Evolutionary conservation across 2,888 invertebrate genomes (phyloP).

Genomic region (Microctonus brassicae): DNA sequence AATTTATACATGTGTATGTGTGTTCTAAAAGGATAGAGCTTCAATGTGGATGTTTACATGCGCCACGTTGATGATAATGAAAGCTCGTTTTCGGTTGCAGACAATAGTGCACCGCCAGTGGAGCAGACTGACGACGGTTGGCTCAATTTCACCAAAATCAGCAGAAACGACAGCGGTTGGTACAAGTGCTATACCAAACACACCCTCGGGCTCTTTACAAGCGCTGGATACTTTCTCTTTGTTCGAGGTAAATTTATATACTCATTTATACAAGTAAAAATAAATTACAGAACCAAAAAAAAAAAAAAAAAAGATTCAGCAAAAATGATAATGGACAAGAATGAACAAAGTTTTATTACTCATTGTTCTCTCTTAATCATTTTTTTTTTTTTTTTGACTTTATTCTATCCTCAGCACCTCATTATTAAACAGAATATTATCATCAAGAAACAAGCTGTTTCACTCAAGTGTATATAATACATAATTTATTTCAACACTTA

Average conservation of each 20-base stretch:
- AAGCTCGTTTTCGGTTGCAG: conserved; percentile 47
- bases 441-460: too few species aligned
- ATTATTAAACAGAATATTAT: too few species aligned
- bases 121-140: conserved; percentile 83
- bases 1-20: background rate
- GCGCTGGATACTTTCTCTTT: conserved; percentile 91
- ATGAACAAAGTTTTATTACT: too few species aligned
- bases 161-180: conserved; percentile 89
- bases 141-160: conserved; percentile 86
- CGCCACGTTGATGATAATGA: background rate
- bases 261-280: background rate
- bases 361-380: conserved; percentile 2
- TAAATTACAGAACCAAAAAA: too few species aligned
- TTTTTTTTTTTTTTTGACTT: too few species aligned
- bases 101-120: conserved; percentile 70
- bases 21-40: background rate
- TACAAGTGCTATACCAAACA: conserved; percentile 91
- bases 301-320: too few species aligned
- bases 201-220: conserved; percentile 86
- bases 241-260: conserved; percentile 81
- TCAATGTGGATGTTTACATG: background rate
- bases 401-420: too few species aligned
- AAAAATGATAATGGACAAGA: too few species aligned
- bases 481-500: too few species aligned
- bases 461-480: too few species aligned